Conservation (phyloP, 30 jellyfish, hydroid and myxozoan species). For the Clytia hemisphaerica region DNA sequence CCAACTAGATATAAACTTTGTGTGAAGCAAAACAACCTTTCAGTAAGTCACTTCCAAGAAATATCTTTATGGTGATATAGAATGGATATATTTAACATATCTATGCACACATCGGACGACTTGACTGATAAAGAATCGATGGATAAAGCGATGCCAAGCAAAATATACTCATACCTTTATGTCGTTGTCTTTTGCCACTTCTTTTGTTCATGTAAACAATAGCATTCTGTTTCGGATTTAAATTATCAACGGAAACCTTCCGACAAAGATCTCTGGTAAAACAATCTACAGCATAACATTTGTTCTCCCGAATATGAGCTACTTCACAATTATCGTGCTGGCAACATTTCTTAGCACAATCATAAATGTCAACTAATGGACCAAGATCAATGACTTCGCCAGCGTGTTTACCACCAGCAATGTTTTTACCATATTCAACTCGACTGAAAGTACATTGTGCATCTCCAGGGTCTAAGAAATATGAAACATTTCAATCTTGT, state of each 20-base stretch:
- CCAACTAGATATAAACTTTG: no score
- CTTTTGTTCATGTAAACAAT: constrained; percentile 78
- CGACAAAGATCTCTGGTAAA: constrained; percentile 66
- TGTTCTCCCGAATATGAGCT: constrained; percentile 46
- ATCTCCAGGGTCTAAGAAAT: constrained; percentile 44
- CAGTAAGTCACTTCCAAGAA: no score
- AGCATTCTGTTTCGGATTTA: constrained; percentile 9
- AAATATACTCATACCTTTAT: constrained; percentile 68
- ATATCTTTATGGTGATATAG: no score
- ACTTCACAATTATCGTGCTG: constrained; percentile 85
- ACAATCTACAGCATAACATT: constrained; percentile 78
- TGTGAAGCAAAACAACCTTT: no score
- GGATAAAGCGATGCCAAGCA: no score
- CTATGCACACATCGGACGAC: no score
- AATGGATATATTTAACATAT: no score
- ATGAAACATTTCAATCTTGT: no score
- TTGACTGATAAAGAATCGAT: no score
- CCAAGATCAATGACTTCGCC: constrained; percentile 91
- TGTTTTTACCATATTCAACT: constrained; percentile 53
- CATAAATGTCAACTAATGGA: constrained; percentile 52
- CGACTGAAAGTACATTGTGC: constrained; percentile 69
- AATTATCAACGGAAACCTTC: constrained; percentile 27
- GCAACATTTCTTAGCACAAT: constrained; percentile 84
- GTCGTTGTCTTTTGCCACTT: constrained; percentile 53
- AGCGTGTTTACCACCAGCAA: constrained; percentile 76